Conservation (phyloP, 2,888 invertebrate species). For the Helicoverpa assulta region DNA sequence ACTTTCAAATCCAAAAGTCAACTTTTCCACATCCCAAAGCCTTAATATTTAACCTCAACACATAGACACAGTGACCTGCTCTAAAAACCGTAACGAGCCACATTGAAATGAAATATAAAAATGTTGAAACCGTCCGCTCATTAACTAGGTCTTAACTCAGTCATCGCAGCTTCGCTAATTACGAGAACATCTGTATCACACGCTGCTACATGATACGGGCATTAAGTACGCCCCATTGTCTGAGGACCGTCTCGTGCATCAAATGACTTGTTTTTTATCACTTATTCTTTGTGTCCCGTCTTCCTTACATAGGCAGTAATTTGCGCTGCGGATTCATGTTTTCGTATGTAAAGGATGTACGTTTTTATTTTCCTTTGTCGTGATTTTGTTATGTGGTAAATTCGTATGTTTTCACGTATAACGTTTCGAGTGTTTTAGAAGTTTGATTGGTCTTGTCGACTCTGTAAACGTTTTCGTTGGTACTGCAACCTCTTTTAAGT, state of each 20-base stretch:
- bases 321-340: conserved; percentile 40
- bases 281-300: conserved; percentile 72
- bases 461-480: conserved; percentile 14
- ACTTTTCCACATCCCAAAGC: background rate
- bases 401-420: conserved; percentile 11
- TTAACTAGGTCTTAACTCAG: conserved; percentile 61
- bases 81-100: conserved; percentile 26
- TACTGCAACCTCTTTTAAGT: conserved; percentile 33
- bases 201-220: conserved; percentile 77
- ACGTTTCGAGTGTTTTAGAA: conserved; percentile 1
- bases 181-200: conserved; percentile 74
- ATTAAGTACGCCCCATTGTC: conserved; percentile 85
- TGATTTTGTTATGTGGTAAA: conserved; percentile 13
- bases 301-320: conserved; percentile 48
- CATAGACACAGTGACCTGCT: conserved; percentile 36
- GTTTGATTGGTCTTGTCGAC: conserved; percentile 1
- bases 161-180: conserved; percentile 71
- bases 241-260: conserved; percentile 83
- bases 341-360: conserved; percentile 34
- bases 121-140: conserved; percentile 59
- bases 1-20: background rate
- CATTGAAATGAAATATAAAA: conserved; percentile 52
- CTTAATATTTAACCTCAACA: conserved; percentile 4
- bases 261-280: conserved; percentile 84
- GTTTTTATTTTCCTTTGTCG: conserved; percentile 21